Conservation (phyloP, 2,113 vertebrate species). For the Poecile atricapillus region DNA sequence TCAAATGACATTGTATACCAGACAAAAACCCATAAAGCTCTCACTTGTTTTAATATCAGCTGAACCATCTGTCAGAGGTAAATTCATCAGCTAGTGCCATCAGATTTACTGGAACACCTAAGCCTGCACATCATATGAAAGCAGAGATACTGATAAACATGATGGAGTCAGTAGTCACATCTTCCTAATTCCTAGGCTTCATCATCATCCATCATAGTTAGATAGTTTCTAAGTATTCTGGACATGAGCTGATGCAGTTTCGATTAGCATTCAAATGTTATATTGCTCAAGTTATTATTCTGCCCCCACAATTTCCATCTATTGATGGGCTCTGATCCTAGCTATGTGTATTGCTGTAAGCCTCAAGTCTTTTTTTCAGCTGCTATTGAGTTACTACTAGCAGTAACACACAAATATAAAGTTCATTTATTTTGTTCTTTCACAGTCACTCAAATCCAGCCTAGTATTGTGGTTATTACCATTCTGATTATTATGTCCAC, state of each 20-base stretch:
- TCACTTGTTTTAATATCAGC: not conserved
- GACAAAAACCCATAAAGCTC: not conserved
- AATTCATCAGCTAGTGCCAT: not conserved
- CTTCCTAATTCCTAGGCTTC: not conserved
- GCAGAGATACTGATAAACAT: not conserved
- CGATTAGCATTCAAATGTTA: not conserved
- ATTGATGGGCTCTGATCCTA: not conserved
- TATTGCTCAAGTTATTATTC: not conserved
- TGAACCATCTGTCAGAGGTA: not conserved
- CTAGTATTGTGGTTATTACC: not conserved
- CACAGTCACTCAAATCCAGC: not conserved
- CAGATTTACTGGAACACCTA: not conserved
- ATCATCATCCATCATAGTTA: not conserved
- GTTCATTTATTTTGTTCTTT: not conserved
- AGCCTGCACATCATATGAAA: not conserved
- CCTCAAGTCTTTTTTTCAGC: not conserved
- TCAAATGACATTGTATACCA: not conserved
- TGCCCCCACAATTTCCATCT: accelerated
- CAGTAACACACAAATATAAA: not conserved
- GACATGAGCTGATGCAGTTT: not conserved
- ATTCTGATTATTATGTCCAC: not conserved
- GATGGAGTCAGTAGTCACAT: not conserved
- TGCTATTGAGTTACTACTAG: not conserved
- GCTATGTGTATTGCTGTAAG: not conserved
- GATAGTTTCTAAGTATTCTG: not conserved